Conservation (phyloP, 2,113 vertebrate genomes). For the Barbus barbus region DNA sequence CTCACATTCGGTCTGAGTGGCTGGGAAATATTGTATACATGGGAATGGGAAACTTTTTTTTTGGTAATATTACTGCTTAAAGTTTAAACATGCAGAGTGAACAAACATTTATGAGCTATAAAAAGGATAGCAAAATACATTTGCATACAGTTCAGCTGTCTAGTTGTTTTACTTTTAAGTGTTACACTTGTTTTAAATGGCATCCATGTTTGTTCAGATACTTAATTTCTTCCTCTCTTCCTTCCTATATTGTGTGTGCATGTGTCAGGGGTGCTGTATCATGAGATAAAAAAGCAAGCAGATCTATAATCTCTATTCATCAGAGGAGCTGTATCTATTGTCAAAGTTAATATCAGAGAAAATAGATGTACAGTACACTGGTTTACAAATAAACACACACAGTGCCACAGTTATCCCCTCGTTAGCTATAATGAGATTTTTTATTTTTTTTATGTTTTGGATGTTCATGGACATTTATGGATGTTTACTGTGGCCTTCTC, state of each 20-base stretch:
- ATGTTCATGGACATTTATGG: background rate
- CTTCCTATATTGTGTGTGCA: background rate
- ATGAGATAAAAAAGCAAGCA: background rate
- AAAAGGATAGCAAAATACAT: background rate
- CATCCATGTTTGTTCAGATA: conserved; percentile 6
- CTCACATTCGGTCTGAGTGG: conserved; percentile 26
- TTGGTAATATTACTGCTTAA: background rate
- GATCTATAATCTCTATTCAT: background rate
- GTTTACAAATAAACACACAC: conserved; percentile 59
- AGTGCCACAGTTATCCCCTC: conserved; percentile 75
- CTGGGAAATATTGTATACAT: conserved; percentile 24
- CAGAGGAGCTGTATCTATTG: background rate
- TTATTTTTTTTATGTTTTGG: background rate
- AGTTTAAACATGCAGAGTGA: too few relatives aligned
- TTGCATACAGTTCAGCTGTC: background rate
- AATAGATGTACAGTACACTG: background rate
- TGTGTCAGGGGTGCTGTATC: background rate
- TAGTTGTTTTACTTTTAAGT: background rate
- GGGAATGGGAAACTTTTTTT: background rate
- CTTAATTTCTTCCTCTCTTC: background rate
- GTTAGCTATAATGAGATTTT: conserved; percentile 80
- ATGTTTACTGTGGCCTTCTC: conserved; percentile 6
- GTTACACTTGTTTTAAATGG: background rate
- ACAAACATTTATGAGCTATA: background rate
- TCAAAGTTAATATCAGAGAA: background rate